Evolutionary conservation across 2,888 invertebrate species (phyloP).

Genomic region (Lasioglossum zephyrum): DNA sequence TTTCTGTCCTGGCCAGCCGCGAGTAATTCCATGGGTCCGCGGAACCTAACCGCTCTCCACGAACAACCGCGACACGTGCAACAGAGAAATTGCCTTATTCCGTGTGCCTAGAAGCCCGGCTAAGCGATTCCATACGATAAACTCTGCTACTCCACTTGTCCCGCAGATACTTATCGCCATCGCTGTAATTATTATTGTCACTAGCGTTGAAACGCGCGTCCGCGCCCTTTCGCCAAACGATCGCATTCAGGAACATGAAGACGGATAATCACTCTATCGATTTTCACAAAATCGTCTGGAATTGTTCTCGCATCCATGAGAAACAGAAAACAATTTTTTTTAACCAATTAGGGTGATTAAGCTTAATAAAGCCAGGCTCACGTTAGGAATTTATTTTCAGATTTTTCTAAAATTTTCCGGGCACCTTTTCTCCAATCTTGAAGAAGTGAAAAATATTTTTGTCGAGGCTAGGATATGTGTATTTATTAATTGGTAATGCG

Average conservation of each 20-base stretch:
- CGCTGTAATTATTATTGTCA: slow-evolving; percentile 18
- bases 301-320: background rate
- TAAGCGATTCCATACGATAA: slow-evolving; percentile 24
- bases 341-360: no score
- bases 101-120: slow-evolving; percentile 28
- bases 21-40: slow-evolving; percentile 29
- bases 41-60: slow-evolving; percentile 19
- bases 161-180: slow-evolving; percentile 19
- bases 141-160: slow-evolving; percentile 5
- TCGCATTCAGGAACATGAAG: no score
- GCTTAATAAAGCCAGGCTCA: no score
- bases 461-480: no score
- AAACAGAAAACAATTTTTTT: background rate
- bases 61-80: slow-evolving; percentile 18
- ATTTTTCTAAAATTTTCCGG: no score
- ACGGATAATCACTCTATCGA: background rate
- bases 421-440: no score
- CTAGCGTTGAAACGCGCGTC: background rate
- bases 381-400: no score
- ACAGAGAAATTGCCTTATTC: slow-evolving; percentile 51
- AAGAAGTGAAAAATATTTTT: no score
- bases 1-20: slow-evolving; percentile 32
- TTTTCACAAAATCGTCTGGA: background rate
- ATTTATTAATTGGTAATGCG: no score
- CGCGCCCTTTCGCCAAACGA: background rate